Evolutionary conservation across 1,140 invertebrate genomes (phyloP), one percentile per base, ranked within the genome.

Genomic region (Tenebrio molitor): DNA sequence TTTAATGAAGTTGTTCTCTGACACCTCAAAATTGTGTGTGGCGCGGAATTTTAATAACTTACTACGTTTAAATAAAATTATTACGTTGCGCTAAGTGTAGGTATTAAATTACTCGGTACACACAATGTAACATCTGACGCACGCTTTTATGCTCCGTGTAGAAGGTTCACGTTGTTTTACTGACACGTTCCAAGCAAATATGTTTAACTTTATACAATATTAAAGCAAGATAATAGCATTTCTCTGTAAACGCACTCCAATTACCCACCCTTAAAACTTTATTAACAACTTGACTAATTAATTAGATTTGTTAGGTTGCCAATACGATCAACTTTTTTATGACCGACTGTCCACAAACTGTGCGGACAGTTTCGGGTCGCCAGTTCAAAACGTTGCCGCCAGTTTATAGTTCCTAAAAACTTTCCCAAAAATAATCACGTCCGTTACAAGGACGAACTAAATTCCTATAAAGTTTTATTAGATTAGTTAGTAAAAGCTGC

Each of bases 121-220:
- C 23, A 58, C 15, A 58, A 58, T 29, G n/a, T 58, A 33, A 58
- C 6, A 16, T 58, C 50, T 58, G 50, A 58, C 50, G 50, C 12
- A 58, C 21, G 50, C 50, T 58, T 58, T 58, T 50, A 50, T 50
- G 21, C 44, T 21, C 21, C n/a, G 17, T 50, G 44, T 50, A 29
- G 25, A 39, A 7, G 15, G 21, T 58, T 58, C n/a, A 5, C 23
- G 50, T 50, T 33, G 50, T 58, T 58, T 58, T 58, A 58, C 50
- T 25, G 50, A 58, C 50, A 33, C 50, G 50, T 58, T 58, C 10
- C 23, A 17, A 58, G 50, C 50, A 58, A 58, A 58, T 58, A 58
- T 58, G 50, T 58, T 58, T 58, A 58, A 58, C 50, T 58, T 58
- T 58, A 58, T 33, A 33, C 50, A 58, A 58, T 29, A 58, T 58